A percentile compares a stretch with the other conserved stretches of the same genome.
phyloP scores from a whole-genome alignment of 2,797 vertebrate species.

The Ceryle rudis region DNA sequence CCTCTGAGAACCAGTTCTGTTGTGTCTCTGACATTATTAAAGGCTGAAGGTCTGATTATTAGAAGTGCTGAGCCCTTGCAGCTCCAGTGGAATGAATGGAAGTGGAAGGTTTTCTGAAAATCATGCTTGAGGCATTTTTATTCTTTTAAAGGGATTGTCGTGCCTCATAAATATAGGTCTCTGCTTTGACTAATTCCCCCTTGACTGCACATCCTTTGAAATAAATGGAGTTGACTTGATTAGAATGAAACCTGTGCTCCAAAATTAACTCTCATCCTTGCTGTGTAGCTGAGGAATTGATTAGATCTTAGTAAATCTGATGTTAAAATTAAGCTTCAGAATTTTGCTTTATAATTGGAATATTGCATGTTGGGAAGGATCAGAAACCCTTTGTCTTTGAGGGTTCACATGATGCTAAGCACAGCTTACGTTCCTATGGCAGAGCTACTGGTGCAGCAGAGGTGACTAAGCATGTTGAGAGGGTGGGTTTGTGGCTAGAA shows the following conservation, averaged over 20 bases:
- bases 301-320: constrained; percentile 34
- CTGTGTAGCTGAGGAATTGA: background rate
- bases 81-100: constrained; percentile 16
- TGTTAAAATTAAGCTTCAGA: constrained; percentile 35
- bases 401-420: background rate
- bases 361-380: background rate
- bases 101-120: constrained; percentile 41
- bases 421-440: background rate
- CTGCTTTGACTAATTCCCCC: constrained; percentile 31
- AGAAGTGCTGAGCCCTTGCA: constrained; percentile 26
- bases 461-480: background rate
- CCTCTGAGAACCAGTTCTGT: constrained; percentile 18
- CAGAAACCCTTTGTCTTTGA: background rate
- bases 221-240: constrained; percentile 51
- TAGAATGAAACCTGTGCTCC: constrained; percentile 35
- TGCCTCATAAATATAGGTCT: constrained; percentile 39
- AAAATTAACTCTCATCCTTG: constrained; percentile 4
- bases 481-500: background rate
- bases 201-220: constrained; percentile 29
- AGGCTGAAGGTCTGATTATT: background rate
- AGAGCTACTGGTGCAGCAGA: background rate
- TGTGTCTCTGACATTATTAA: constrained; percentile 13
- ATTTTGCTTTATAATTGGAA: constrained; percentile 6
- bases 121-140: constrained; percentile 12
- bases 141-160: background rate